Base-by-base conservation (phyloP, 2,797 vertebrate species). In the Pitangus sulphuratus region DNA sequence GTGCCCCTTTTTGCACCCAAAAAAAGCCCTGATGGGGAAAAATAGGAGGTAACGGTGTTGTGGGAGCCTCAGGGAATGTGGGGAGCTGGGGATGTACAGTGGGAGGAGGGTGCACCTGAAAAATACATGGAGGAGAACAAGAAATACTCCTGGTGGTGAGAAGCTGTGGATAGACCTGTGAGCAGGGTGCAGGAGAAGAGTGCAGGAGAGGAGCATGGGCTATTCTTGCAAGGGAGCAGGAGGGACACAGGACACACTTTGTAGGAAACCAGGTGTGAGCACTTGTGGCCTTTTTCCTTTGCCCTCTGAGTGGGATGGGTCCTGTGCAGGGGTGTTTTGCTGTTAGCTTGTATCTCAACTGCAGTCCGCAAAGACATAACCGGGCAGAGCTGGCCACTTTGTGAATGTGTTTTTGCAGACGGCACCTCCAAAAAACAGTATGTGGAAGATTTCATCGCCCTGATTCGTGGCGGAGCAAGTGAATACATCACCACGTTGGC, bases 401-500 rank as follows among this genome's bases (percentile, higher is more conserved):
- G 48, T 57, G 48, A 8, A 50, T 6, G 24, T 3, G 1, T 81
- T 72, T 79, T 81, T 89, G 56, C 89, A 97, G 97, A 94, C 94
- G 93, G 26, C 88, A 97, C 84, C 92, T 12, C 50, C 42, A 24
- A 80, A 8, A 87, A 15, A 3, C 10, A 40, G 1, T 96, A 97
- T 48, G 98, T 99, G 84, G 98, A 99, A 40, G 99, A 99, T 84
- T 98, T 99, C 72, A 44, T 98, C 0, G 97, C 95, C 9, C 89
- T 98, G 1, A 98, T 99, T 3, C 98, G 94, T 11, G 99, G 99
- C 0, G 99, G 99, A 18, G 98, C 97, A 8, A 99, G 99, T 11
- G 98, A 99, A 40, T 90, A 98, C 5, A 68, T 99, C 69, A 91
- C 98, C 1, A 15, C 97, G 1, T 87, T 99, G 95, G 98, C 98